Conservation (phyloP, 2,113 vertebrate genomes). For the Psittacula cyanocephala region DNA sequence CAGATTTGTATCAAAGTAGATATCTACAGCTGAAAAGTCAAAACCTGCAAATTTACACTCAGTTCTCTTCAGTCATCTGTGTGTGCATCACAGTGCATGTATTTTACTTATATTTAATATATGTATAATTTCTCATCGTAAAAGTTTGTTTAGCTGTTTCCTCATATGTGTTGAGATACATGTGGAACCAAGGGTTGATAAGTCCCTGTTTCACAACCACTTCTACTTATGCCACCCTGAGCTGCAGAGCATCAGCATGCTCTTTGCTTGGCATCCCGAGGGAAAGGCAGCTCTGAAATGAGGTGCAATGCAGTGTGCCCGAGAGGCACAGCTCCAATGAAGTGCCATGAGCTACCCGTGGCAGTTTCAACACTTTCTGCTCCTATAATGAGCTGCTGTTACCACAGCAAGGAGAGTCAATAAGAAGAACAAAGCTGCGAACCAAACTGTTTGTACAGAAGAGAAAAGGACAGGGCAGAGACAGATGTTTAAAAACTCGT, state of each 20-base stretch:
- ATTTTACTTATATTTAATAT: neutral
- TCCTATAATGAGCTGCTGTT: neutral
- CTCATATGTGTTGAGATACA: rapidly evolving
- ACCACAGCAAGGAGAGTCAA: neutral
- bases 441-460: neutral
- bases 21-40: neutral
- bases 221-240: neutral
- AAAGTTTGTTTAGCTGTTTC: neutral
- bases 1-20: neutral
- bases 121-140: neutral
- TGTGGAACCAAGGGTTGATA: rapidly evolving
- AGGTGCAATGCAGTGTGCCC: rapidly evolving
- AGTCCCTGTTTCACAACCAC: neutral
- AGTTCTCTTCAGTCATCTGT: neutral
- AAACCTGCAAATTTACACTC: neutral
- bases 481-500: neutral
- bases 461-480: neutral
- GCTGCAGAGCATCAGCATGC: neutral
- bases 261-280: neutral
- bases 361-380: neutral
- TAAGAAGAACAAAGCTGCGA: neutral
- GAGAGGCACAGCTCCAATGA: neutral
- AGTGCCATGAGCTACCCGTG: rapidly evolving
- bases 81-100: neutral
- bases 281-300: neutral